Base-by-base conservation (phyloP, 2,888 invertebrate species). In the Chalcis sispes region DNA sequence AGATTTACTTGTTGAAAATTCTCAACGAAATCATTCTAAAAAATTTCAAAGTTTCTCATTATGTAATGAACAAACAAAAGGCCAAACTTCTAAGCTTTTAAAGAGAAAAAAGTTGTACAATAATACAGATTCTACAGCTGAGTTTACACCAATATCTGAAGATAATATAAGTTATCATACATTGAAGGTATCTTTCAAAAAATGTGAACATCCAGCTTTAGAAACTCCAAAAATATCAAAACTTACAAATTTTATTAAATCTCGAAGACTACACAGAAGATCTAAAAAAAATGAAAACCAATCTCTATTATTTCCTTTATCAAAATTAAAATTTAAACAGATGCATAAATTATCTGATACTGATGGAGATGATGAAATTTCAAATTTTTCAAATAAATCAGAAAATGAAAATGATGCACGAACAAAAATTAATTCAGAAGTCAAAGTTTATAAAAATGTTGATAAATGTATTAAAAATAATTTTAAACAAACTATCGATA, bases 71-170 rank as follows among this genome's bases (percentile, higher is more conserved):
- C n/a, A n/a, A n/a, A n/a, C n/a, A n/a, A n/a, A n/a, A n/a, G n/a
- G n/a, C n/a, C n/a, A n/a, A n/a, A n/a, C n/a, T n/a, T n/a, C n/a
- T n/a, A n/a, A n/a, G 54, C 23, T 58, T 50, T 0, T 74, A 77
- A 52, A 81, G 81, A 81, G 81, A 7, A 83, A 81, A 32, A 86
- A 85, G 75, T 81, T 86, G 20, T 85, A 82, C 29, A 83, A 77
- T 10, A 80, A 76, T 18, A 79, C 80, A 69, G 71, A 82, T 42
- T 86, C 86, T 1, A 83, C 84, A 4, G 78, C 82, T 18, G 86
- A 86, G 73, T 74, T 87, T 5, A 74, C 58, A 48, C 29, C 50
- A 66, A 50, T 32, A 58, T 66, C 74, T 23, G 72, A 77, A 15
- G 27, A 59, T 20, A 52, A 59, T 36, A 10, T 18, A 3, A 71